phyloP scores from a whole-genome alignment of 2,113 vertebrate genomes.

The Paradoxurus hermaphroditus region DNA sequence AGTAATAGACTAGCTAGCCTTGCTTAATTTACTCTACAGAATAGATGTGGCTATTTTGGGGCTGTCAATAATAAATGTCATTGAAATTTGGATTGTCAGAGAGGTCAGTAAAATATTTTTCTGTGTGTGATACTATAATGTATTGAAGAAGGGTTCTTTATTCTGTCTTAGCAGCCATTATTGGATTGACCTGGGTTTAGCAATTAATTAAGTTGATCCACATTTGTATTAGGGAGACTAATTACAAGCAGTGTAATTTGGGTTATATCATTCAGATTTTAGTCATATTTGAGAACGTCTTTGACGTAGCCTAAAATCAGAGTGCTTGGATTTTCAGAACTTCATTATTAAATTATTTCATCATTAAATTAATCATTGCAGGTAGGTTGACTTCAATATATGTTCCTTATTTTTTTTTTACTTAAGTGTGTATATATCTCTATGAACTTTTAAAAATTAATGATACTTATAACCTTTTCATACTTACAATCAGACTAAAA shows the following conservation, averaged over 20 bases:
- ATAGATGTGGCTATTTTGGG: conserved; percentile 71
- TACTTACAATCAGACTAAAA: not conserved
- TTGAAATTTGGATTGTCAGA: conserved; percentile 63
- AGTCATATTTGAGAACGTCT: not conserved
- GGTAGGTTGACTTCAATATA: not conserved
- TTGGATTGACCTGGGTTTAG: not conserved
- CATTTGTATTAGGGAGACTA: not conserved
- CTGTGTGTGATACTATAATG: not conserved
- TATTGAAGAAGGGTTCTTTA: not conserved
- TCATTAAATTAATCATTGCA: not conserved
- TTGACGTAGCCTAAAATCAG: not conserved
- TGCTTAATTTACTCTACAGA: conserved; percentile 74
- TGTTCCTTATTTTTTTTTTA: not conserved
- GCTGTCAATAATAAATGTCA: conserved; percentile 69
- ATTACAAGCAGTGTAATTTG: not conserved
- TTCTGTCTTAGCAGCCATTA: not conserved
- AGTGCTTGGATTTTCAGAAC: not conserved
- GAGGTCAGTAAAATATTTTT: conserved; percentile 68
- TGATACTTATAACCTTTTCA: not conserved
- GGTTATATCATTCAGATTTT: not conserved
- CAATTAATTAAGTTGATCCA: not conserved
- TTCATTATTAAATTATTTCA: not conserved
- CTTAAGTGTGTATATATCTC: not conserved
- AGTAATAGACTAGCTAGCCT: conserved; percentile 77
- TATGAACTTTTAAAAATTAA: not conserved